Conservation (phyloP, 2,797 vertebrate species). For the Sebastiscus albofasciatus region DNA sequence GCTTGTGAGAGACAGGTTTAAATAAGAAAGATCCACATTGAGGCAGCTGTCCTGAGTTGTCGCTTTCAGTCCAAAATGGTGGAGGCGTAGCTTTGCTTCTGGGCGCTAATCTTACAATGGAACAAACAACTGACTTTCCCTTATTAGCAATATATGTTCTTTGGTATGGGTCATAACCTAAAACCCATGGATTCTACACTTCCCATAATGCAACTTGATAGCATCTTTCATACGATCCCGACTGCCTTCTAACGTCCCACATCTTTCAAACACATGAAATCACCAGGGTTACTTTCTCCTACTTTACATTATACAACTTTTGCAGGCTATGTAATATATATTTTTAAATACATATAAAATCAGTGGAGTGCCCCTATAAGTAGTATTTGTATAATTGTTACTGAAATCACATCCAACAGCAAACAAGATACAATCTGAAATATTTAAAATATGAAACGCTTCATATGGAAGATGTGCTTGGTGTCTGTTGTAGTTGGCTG, state of each 20-base stretch:
- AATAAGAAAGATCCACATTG: neutral
- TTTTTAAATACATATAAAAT: neutral
- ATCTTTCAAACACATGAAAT: neutral
- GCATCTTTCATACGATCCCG: fast-evolving
- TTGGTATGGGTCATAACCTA: no score
- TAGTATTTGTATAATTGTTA: neutral
- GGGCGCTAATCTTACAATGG: fast-evolving
- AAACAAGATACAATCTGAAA: neutral
- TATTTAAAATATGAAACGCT: neutral
- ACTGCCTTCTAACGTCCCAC: neutral
- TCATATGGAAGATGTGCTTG: neutral
- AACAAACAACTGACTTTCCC: no score
- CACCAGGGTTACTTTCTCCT: neutral
- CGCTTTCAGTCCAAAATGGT: no score
- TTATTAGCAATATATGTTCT: no score
- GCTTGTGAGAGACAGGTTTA: neutral
- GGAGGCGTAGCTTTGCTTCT: no score
- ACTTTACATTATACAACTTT: neutral
- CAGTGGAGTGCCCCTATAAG: neutral
- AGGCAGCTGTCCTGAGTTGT: neutral
- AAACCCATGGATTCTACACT: no score
- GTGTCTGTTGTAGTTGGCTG: neutral
- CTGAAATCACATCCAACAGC: neutral
- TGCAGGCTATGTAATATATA: neutral
- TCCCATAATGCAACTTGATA: neutral